phyloP scores from a whole-genome alignment of 2,888 invertebrate genomes.

The Brassicogethes aeneus region DNA sequence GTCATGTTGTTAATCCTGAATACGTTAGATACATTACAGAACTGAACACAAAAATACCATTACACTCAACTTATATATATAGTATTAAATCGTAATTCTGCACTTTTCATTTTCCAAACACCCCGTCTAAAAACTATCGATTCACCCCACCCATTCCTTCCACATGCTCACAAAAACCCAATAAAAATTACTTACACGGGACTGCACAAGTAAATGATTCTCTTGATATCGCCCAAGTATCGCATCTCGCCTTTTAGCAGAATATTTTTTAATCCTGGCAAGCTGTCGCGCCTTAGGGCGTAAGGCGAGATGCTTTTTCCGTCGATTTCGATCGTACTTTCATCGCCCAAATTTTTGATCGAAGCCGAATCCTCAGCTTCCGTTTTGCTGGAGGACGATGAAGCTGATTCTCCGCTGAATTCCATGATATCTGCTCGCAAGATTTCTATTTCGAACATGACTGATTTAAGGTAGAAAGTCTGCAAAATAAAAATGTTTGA shows the following conservation, averaged over 20 bases:
- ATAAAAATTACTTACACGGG: constrained; percentile 65
- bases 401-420: no score
- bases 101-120: no score
- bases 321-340: constrained; percentile 28
- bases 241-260: constrained; percentile 81
- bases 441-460: constrained; percentile 78
- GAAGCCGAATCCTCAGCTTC: constrained; percentile 9
- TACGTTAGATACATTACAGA: no score
- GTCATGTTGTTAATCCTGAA: constrained; percentile 72
- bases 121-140: no score
- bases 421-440: constrained; percentile 43
- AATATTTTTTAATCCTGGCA: constrained; percentile 57
- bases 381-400: no score
- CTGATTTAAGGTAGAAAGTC: constrained; percentile 71
- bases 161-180: no score
- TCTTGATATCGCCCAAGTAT: constrained; percentile 68
- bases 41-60: not conserved
- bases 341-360: constrained; percentile 1
- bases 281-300: constrained; percentile 38
- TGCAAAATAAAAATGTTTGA: constrained; percentile 37
- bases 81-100: no score
- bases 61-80: not conserved
- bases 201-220: constrained; percentile 77
- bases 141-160: no score
- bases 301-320: constrained; percentile 35